Evolutionary conservation across 1,140 invertebrate species (phyloP), one percentile per base, ranked within the genome.

Genomic region (Leucophenga varia): DNA sequence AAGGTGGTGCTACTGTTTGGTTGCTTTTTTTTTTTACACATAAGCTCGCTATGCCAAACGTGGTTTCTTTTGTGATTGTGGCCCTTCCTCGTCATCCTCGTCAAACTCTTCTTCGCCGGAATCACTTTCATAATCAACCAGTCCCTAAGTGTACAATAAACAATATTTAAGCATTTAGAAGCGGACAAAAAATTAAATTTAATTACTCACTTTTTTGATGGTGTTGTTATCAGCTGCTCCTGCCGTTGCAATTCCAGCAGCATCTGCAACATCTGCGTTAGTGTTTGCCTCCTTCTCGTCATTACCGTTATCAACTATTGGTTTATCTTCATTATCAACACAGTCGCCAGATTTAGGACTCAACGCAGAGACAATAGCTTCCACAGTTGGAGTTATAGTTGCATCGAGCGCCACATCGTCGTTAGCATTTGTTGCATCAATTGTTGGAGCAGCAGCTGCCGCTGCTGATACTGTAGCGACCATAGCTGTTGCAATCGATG

Each of bases 61-160:
- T 42, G 65, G 59, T 44, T 74, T 72, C 50, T 75, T 75, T 55
- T 72, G 70, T 57, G 61, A 55, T 54, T 69, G 73, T 44, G 61
- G 53, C 28, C 64, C 67, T 46, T 71, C 76, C 42, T 84, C 82
- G 19, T 84, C 85, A 34, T 91, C 88, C 47, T 93, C 89, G 42
- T 95, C 93, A 52, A 95, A 93, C 57, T 95, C 93, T 55, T 96
- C 94, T 59, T 95, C 93, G 60, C 95, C 93, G 1, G 90, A 93
- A 76, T 96, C 93, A 45, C 91, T 93, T 70, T 96, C 93, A 75
- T 97, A 97, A 74, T 97, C 94, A 18, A 96, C 93, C 53, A 97
- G 82, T 58, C 91, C 91, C 91, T 94, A 35, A 6, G 14, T 35
- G 35, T 4, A 34, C 19, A 18, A n/a, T 19, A 30, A 9, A 14